These are phyloP conservation scores for Branchipolynoe longqiensis DNA, from an alignment of 2,888 invertebrate genomes.

Conservation along the genomic window DNA sequence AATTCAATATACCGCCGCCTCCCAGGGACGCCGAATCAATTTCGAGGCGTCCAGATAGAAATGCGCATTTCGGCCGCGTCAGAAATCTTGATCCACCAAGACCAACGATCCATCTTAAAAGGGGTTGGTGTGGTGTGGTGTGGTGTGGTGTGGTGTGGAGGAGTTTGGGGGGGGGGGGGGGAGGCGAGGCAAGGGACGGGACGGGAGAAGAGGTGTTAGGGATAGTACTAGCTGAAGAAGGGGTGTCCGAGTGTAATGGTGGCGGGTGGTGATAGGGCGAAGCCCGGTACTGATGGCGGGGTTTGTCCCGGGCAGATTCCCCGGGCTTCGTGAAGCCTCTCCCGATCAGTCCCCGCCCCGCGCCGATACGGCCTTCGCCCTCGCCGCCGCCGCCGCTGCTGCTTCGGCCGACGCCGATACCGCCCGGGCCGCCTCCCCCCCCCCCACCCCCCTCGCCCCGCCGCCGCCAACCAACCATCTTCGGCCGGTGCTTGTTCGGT, in stretches of 20 bases:
- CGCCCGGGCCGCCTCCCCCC: neutral
- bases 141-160: too few relatives aligned
- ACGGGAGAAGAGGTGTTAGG: too few relatives aligned
- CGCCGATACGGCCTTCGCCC: neutral
- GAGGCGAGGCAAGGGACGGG: neutral
- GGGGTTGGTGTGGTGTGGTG: too few relatives aligned
- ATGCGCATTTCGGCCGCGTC: slow-evolving; percentile 35
- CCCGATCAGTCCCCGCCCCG: neutral
- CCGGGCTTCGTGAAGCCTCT: neutral
- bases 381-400: neutral
- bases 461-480: too few relatives aligned
- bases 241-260: slow-evolving; percentile 5
- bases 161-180: too few relatives aligned
- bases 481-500: neutral
- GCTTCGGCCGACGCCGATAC: too few relatives aligned
- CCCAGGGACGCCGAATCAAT: slow-evolving; percentile 30
- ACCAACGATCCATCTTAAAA: slow-evolving; percentile 24
- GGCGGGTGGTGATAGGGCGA: neutral
- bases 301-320: neutral
- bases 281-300: neutral
- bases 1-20: slow-evolving; percentile 43
- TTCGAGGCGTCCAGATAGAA: slow-evolving; percentile 47
- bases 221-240: too few relatives aligned
- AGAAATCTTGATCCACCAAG: slow-evolving; percentile 18
- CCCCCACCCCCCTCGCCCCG: neutral